These are phyloP conservation scores for Chromis chromis DNA, from an alignment of 2,797 vertebrate genomes.

Conservation along the genomic window DNA sequence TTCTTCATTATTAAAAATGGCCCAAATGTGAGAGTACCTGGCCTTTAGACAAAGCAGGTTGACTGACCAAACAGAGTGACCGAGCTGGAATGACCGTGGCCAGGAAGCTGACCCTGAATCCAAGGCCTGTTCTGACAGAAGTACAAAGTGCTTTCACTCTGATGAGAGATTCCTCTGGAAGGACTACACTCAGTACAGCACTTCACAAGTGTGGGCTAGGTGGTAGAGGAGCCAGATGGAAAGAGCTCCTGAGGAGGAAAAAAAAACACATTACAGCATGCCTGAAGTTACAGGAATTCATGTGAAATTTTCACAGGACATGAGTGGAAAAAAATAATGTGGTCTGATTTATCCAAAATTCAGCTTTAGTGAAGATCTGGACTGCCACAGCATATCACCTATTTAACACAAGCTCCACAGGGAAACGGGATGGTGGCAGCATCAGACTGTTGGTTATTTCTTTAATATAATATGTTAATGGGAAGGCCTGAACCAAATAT, in stretches of 20 bases:
- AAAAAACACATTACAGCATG: constrained; percentile 15
- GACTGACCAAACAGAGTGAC: neutral
- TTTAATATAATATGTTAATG: neutral
- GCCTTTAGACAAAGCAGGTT: neutral
- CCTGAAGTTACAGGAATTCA: constrained; percentile 15
- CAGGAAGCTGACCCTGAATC: constrained; percentile 5
- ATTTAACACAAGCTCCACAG: constrained; percentile 4
- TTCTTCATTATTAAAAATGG: constrained; percentile 12
- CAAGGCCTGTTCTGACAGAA: constrained; percentile 3
- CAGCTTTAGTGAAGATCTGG: neutral
- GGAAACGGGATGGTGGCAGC: neutral
- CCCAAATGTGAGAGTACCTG: neutral
- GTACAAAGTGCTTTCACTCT: constrained; percentile 15
- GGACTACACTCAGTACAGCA: constrained; percentile 20
- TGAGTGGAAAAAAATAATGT: constrained; percentile 11
- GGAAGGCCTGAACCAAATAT: neutral
- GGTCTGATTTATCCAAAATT: constrained; percentile 14
- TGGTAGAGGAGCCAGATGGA: constrained; percentile 43
- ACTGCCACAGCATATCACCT: neutral
- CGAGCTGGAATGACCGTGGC: neutral
- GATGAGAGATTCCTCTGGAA: constrained; percentile 37
- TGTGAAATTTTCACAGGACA: constrained; percentile 19
- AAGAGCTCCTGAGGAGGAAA: constrained; percentile 15
- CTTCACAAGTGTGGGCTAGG: constrained; percentile 44
- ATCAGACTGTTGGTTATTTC: neutral